Evolutionary conservation across 2,888 invertebrate species (phyloP), one percentile per base, ranked within the genome.

Genomic region (Hydraecia micacea): DNA sequence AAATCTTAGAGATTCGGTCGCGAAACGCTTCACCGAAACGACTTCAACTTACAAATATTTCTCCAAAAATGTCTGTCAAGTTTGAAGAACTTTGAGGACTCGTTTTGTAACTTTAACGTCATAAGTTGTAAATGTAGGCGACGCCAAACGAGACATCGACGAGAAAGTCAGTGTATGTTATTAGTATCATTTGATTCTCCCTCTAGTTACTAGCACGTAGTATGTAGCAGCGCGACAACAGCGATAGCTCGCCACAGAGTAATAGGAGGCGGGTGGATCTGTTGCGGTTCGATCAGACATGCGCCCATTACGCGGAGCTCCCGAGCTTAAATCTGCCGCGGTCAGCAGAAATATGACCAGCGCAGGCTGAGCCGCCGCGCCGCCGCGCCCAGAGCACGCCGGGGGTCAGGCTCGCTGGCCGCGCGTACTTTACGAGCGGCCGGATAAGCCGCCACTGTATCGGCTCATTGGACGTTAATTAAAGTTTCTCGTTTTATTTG

Each of bases 401-500:
- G 55, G 36, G 18, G 79, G 18, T 66, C 84, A n/a, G 62, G 25
- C 25, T 4, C 36, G 21, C 11, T 86, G 75, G 83, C 18, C 42
- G 11, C 18, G 25, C 65, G 49, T 68, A 79, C 75, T 79, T 78
- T 76, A 79, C 63, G 86, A 73, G 83, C 55, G 60, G 68, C 74
- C 7, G 79, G 81, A 81, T 86, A 83, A 86, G 77, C 76, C 75
- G 60, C 75, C 74, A 72, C 74, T 76, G 79, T 80, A 88, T 79
- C 81, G 83, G 79, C 77, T 88, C 89, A 88, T 86, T 87, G 81
- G 78, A 80, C 86, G 81, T 85, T 88, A 88, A 88, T 89, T 88
- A 88, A 88, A 85, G 80, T 89, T 86, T 83, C 82, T 89, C 81
- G 79, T 86, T 85, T 83, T 83, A 80, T 83, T 86, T 73, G 73